Conservation (phyloP, 2,797 vertebrate species). For the Rhadinocentrus ornatus region DNA sequence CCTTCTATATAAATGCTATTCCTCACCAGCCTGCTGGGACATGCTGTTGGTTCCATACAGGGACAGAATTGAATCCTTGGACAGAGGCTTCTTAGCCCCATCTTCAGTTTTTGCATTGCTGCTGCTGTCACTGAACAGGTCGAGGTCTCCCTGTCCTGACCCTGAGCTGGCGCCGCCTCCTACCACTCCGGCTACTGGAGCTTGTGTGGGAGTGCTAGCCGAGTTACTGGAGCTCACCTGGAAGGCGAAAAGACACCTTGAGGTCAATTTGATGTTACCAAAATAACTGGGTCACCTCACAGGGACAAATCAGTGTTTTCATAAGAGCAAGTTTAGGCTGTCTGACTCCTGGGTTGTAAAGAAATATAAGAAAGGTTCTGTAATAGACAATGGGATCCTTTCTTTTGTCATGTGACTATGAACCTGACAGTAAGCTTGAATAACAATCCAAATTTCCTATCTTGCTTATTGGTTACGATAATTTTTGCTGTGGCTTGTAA, state of each 20-base stretch:
- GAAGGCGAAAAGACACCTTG: background rate
- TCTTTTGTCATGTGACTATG: background rate
- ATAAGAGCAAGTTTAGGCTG: background rate
- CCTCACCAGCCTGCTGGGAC: slow-evolving; percentile 89
- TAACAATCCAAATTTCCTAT: background rate
- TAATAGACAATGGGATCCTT: background rate
- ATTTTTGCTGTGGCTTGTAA: background rate
- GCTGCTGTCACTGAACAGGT: slow-evolving; percentile 91
- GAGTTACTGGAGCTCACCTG: slow-evolving; percentile 87
- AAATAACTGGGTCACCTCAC: too few species aligned
- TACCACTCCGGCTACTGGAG: slow-evolving; percentile 64
- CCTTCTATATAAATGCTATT: background rate
- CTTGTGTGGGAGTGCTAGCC: slow-evolving; percentile 75
- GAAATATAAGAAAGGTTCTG: background rate
- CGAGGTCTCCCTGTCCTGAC: slow-evolving; percentile 87
- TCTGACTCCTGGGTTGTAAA: background rate
- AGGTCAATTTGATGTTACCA: background rate
- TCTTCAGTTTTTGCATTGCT: slow-evolving; percentile 90
- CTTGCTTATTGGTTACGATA: background rate
- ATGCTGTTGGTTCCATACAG: slow-evolving; percentile 92
- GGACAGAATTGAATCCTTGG: slow-evolving; percentile 98
- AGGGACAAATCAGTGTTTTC: background rate
- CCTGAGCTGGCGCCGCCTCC: slow-evolving; percentile 78
- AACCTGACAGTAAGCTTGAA: background rate
- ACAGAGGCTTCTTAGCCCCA: slow-evolving; percentile 91